These are phyloP conservation scores for Athalia cordata DNA, from an alignment of 2,888 invertebrate species.

Conservation along the genomic window DNA sequence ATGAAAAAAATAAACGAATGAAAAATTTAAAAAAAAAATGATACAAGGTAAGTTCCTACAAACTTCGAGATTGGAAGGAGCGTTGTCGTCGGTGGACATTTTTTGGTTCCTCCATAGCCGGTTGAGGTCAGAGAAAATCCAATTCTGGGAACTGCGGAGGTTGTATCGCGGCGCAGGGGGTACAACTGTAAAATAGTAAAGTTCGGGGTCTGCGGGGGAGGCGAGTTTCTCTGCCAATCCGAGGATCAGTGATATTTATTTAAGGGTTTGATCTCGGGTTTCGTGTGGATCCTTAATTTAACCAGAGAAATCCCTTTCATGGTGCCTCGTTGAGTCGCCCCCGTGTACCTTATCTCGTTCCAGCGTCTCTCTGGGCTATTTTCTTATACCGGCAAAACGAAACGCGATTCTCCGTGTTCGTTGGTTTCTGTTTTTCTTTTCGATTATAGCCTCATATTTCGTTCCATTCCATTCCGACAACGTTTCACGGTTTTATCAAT, in stretches of 20 bases:
- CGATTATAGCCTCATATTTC: no score
- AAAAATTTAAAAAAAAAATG: no score
- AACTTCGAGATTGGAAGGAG: no score
- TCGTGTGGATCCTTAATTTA: slow-evolving; percentile 41
- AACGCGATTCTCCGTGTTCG: slow-evolving; percentile 11
- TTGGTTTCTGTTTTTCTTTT: no score
- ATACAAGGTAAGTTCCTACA: no score
- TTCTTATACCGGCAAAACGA: slow-evolving; percentile 20
- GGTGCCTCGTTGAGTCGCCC: slow-evolving; percentile 28
- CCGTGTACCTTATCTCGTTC: slow-evolving; percentile 31
- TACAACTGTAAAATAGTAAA: slow-evolving; percentile 26
- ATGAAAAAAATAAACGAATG: no score
- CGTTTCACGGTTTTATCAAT: no score
- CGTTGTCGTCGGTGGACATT: no score
- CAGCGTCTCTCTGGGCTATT: slow-evolving; percentile 29
- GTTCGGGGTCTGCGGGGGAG: slow-evolving; percentile 27
- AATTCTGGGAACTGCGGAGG: neutral
- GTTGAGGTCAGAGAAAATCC: neutral
- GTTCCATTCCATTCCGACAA: no score
- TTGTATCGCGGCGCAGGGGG: neutral
- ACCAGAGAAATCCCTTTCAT: slow-evolving; percentile 39
- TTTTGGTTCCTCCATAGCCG: no score
- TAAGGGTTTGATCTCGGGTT: slow-evolving; percentile 44
- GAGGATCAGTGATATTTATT: slow-evolving; percentile 43
- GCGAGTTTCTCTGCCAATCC: slow-evolving; percentile 35